A percentile compares a stretch with the other conserved stretches of the same genome.
Evolutionary conservation across 1,140 invertebrate species (phyloP).

Genomic region (Glomeris maerens): DNA sequence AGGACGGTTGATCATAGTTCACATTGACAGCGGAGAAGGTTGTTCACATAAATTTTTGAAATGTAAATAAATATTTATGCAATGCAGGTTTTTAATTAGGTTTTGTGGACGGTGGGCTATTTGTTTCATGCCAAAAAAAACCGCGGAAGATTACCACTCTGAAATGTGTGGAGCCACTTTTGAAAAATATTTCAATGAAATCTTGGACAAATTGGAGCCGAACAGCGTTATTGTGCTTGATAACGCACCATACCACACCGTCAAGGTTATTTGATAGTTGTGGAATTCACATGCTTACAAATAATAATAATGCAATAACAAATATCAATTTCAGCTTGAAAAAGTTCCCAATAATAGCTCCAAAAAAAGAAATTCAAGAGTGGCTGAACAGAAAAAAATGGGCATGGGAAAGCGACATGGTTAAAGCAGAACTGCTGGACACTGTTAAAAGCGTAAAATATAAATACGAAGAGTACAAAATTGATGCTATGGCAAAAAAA

Average conservation of each 20-base stretch:
- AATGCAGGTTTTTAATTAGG: too few relatives aligned
- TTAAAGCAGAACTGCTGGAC: slow-evolving; percentile 7
- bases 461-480: background rate
- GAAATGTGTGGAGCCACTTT: slow-evolving; percentile 18
- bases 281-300: too few relatives aligned
- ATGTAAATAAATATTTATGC: too few relatives aligned
- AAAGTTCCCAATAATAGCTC: slow-evolving; percentile 3
- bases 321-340: too few relatives aligned
- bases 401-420: background rate
- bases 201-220: slow-evolving; percentile 15
- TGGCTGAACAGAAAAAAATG: slow-evolving; percentile 11
- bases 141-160: slow-evolving; percentile 22
- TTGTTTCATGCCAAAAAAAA: slow-evolving; percentile 11
- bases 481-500: background rate
- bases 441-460: slow-evolving; percentile 5
- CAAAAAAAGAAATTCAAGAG: slow-evolving; percentile 13
- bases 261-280: too few relatives aligned
- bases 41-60: too few relatives aligned
- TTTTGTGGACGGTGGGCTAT: too few relatives aligned
- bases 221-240: slow-evolving; percentile 21
- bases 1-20: too few relatives aligned
- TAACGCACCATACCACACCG: slow-evolving; percentile 22
- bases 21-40: too few relatives aligned
- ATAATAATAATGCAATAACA: too few relatives aligned
- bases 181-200: slow-evolving; percentile 20